Base-by-base conservation (phyloP, 2,797 vertebrate genomes). In the Tangara arthus region DNA sequence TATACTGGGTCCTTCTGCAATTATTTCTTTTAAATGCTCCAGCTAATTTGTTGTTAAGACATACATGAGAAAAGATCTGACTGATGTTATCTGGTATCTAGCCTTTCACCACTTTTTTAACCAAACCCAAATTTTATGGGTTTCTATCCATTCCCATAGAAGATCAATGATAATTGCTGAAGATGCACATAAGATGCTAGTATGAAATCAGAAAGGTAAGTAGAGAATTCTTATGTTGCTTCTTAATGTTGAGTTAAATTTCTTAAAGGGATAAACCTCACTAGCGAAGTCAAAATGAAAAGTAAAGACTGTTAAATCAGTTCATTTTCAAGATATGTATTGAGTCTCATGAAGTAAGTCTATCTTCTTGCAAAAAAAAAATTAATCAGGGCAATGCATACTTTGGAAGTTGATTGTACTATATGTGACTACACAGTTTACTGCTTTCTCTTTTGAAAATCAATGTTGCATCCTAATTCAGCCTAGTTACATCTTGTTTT, bases 161-260 rank as follows among this genome's bases (percentile, higher is more conserved):
- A 79, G 49, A 73, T 82, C 56, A 75, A 0, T 78, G 41, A 27
- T 81, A 78, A 86, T 78, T 87, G 47, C 42, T 85, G 76, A 65
- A 94, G 69, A 75, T 0, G 1, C 27, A 37, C 3, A 0, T 49
- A 53, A 68, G 69, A 81, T 75, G 41, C n/a, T 89, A 52, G 47
- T 77, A 35, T 39, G 59, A 91, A 93, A 89, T 73, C 34, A 27
- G 41, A 65, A 94, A 63, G 75, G 75, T 94, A 94, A 91, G 76
- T 75, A 50, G 46, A 82, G 22, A 75, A 47, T 39, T 64, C 41
- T 37, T n/a, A 8, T 0, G 2, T 71, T 80, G n/a, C 75, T 93
- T 64, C 46, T 75, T 81, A 53, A 83, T 50, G 41, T 50, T 73
- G 53, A 63, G 14, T 64, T 94, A 41, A 28, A 86, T 79, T 87